phyloP scores from a whole-genome alignment of 2,888 invertebrate genomes.

The Autographa pulchrina region DNA sequence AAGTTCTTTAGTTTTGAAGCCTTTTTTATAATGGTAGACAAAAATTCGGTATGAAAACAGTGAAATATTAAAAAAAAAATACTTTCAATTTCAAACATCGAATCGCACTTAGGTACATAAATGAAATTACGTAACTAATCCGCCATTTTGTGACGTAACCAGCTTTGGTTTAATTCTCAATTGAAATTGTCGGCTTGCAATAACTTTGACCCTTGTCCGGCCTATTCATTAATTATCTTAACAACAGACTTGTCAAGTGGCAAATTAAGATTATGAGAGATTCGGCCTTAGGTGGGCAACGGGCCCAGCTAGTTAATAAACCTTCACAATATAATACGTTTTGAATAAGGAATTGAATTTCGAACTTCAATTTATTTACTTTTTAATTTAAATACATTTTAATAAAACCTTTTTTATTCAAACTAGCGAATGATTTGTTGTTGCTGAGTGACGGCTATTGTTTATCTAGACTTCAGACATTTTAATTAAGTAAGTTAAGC shows the following conservation, averaged over 20 bases:
- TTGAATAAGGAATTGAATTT: neutral
- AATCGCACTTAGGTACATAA: neutral
- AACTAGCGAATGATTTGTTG: too few species aligned
- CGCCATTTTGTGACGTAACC: neutral
- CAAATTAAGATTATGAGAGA: conserved; percentile 1
- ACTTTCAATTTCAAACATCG: neutral
- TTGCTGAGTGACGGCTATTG: too few species aligned
- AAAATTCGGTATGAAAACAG: too few species aligned
- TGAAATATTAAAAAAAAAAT: too few species aligned
- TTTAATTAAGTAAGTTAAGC: too few species aligned
- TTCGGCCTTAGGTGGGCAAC: neutral
- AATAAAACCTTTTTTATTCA: too few species aligned
- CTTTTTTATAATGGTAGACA: too few species aligned
- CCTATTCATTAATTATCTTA: neutral
- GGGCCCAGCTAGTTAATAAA: neutral
- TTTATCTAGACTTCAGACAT: too few species aligned
- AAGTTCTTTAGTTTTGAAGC: too few species aligned
- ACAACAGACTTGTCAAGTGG: neutral
- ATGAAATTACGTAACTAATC: neutral
- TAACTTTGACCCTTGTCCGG: neutral
- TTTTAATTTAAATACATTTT: neutral
- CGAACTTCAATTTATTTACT: too few species aligned
- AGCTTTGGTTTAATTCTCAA: neutral
- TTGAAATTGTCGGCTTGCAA: neutral
- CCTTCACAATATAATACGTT: neutral